A percentile compares a stretch with the other conserved stretches of the same genome.
Evolutionary conservation across 2,113 vertebrate species (phyloP).

Genomic region (Crocuta crocuta): DNA sequence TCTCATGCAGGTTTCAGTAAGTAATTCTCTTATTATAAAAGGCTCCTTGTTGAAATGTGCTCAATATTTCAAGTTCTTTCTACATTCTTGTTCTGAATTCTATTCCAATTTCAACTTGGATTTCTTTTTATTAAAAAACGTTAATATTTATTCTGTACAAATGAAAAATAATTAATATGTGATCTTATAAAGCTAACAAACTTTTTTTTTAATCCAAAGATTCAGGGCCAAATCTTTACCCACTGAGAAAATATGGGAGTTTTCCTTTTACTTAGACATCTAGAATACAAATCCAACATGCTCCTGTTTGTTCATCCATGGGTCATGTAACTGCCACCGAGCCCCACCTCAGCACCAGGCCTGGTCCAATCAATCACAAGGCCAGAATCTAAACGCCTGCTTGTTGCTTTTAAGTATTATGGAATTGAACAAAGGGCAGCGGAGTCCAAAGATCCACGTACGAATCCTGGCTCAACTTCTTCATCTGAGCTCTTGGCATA

Average conservation of each 20-base stretch:
- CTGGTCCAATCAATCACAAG: neutral
- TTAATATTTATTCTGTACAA: neutral
- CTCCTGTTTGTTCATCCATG: neutral
- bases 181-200: neutral
- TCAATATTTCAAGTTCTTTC: neutral
- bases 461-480: neutral
- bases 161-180: neutral
- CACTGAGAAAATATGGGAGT: neutral
- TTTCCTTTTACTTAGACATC: neutral
- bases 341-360: neutral
- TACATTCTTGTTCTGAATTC: neutral
- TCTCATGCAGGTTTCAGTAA: neutral
- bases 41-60: neutral
- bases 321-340: neutral
- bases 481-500: neutral
- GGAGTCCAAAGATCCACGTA: neutral
- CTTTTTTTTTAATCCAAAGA: neutral
- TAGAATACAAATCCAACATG: neutral
- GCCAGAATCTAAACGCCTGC: neutral
- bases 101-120: neutral
- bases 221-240: neutral
- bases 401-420: neutral
- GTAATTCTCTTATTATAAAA: neutral
- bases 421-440: neutral
- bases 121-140: neutral